Base-by-base conservation (phyloP, 1,140 invertebrate genomes). In the Conus betulinus region DNA sequence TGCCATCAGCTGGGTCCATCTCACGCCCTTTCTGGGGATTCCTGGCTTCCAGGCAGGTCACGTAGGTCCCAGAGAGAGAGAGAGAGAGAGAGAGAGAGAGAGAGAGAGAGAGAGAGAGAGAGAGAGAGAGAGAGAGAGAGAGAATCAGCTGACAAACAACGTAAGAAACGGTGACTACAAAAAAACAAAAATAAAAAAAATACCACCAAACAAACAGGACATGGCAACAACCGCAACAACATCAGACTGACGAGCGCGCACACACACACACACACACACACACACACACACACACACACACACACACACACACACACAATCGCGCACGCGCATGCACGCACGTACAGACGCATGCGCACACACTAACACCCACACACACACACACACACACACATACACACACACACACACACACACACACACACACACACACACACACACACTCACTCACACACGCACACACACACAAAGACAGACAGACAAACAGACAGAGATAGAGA, bases 281-380 rank as follows among this genome's bases (percentile, higher is more conserved):
- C 55, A 57, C 55, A 57, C 55, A 13, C 55, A 57, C 55, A 57
- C 6, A 57, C 55, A 57, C 55, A 57, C 55, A 57, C 55, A 57
- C 55, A 57, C 55, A 57, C 55, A 57, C 55, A 13, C 55, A 57
- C 55, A 13, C 55, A 57, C 55, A 13, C 55, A 57, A 6, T 11
- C 52, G 13, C 81, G 13, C 23, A 23, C 25, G n/a, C 76, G 55
- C 27, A 84, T 8, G n/a, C n/a, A 53, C 7, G 83, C 87, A 81
- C 51, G 52, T 23, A 39, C 13, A 57, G 6, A 55, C 52, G 83
- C 76, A 81, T 7, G 57, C 8, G 5, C 82, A 60, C n/a, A 81
- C 27, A 52, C 60, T 60, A 15, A 84, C 51, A 88, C 51, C 6
- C 27, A 84, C 20, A n/a, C 87, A 84, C 52, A 84, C 25, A 63